Base-by-base conservation (phyloP, 2,797 vertebrate genomes). In the Brotula barbata region DNA sequence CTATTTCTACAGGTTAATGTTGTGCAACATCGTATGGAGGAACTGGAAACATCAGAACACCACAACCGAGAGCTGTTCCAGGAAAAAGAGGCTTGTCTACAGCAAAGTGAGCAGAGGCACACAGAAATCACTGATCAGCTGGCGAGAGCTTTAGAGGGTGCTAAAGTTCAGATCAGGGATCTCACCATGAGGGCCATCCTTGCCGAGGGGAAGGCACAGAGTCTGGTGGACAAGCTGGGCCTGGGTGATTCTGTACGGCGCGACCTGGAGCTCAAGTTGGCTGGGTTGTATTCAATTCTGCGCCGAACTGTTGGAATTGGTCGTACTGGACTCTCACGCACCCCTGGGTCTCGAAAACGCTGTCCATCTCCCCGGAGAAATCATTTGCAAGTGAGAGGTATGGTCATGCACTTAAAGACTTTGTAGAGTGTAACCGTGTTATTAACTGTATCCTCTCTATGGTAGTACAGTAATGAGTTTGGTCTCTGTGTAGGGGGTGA, bases 161-260 rank as follows among this genome's bases (percentile, higher is more conserved):
- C 86, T 9, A 44, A 42, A 36, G 39, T 42, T 20, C 65, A 73
- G 58, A 72, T 85, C 0, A 64, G 85, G 3, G 71, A 88, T 7
- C 80, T 93, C 47, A 85, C 65, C 43, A 64, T 83, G 17, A 75
- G 72, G 55, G 81, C 88, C 13, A 87, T 84, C 36, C 40, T 85
- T 0, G 75, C 88, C 31, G 72, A 91, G 59, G 71, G 59, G 36
- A 86, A 55, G 13, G 56, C 77, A 3, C 83, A 50, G 17, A 68
- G 56, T 15, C 83, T 95, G 39, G 89, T 93, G 40, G 79, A 85
- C 52, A 91, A 93, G 63, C 86, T 94, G 44, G 72, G 66, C 43
- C 64, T 46, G 34, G 80, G 82, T 0, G 63, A 92, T 19, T 59
- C 67, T 1, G 67, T 78, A 20, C 66, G 72, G 46, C 66, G 53